phyloP scores from a whole-genome alignment of 2,888 invertebrate species.

The Exocentrus adspersus region DNA sequence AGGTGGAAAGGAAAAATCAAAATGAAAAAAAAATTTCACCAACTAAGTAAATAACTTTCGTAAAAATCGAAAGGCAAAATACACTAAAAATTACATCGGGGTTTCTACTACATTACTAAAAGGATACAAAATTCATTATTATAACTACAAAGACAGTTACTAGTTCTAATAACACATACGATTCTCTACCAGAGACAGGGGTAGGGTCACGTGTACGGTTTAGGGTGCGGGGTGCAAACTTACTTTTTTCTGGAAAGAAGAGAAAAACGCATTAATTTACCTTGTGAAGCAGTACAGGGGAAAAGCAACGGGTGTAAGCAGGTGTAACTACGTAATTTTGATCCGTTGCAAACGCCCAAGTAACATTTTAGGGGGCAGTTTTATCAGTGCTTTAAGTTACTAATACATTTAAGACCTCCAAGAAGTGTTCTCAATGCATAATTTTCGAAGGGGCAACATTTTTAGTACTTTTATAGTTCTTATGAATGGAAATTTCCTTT shows the following conservation, averaged over 20 bases:
- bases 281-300: too few species aligned
- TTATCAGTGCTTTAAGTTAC: too few species aligned
- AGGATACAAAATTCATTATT: constrained; percentile 9
- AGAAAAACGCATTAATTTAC: constrained; percentile 39
- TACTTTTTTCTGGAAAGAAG: constrained; percentile 55
- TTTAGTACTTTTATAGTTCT: too few species aligned
- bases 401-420: too few species aligned
- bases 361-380: too few species aligned
- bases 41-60: constrained; percentile 18
- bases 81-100: neutral
- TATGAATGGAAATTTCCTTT: too few species aligned
- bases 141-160: constrained; percentile 14
- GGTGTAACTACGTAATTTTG: too few species aligned
- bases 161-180: constrained; percentile 43
- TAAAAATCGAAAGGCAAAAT: constrained; percentile 45
- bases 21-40: constrained; percentile 55
- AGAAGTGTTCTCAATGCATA: too few species aligned
- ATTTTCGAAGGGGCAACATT: too few species aligned
- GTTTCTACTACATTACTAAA: constrained; percentile 6
- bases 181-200: constrained; percentile 49
- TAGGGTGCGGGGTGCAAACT: constrained; percentile 46
- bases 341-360: too few species aligned
- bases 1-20: constrained; percentile 55
- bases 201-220: constrained; percentile 35
- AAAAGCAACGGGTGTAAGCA: too few species aligned